Conservation (phyloP, 2,797 vertebrate species). For the Onychomys arenicola region DNA sequence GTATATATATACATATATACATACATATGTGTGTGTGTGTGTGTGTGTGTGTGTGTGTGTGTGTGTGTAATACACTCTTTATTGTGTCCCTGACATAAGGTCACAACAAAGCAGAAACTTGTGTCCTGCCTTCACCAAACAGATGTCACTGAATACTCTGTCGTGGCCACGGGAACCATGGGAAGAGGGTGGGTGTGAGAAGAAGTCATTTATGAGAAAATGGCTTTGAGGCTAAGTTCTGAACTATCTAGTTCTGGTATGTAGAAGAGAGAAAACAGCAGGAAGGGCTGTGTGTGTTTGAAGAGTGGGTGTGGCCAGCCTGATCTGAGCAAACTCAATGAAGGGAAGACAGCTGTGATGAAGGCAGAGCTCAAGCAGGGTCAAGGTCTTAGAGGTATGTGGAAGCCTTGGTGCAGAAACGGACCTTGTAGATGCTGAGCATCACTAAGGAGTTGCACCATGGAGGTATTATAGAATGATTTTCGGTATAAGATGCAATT, state of each 20-base stretch:
- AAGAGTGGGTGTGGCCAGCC: background rate
- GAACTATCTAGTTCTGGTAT: background rate
- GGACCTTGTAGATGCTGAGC: background rate
- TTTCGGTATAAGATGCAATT: background rate
- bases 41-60: too few species aligned
- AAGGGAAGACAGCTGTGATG: background rate
- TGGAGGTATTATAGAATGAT: background rate
- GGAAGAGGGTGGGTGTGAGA: background rate
- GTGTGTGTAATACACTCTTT: background rate
- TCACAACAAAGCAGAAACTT: background rate
- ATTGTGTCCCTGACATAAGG: background rate
- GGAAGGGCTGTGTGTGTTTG: background rate
- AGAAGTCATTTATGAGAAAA: background rate
- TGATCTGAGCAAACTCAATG: background rate
- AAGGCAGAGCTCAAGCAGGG: background rate
- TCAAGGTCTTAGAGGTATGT: background rate
- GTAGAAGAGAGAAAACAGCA: background rate
- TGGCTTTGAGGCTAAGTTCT: background rate
- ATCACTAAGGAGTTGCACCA: too few species aligned
- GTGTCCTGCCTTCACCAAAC: background rate
- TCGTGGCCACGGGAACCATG: background rate
- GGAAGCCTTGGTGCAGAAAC: background rate
- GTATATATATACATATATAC: too few species aligned
- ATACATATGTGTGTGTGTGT: too few species aligned
- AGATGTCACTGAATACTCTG: background rate